Evolutionary conservation across 2,888 invertebrate genomes (phyloP), one percentile per base, ranked within the genome.

Genomic region (Spodoptera littoralis): DNA sequence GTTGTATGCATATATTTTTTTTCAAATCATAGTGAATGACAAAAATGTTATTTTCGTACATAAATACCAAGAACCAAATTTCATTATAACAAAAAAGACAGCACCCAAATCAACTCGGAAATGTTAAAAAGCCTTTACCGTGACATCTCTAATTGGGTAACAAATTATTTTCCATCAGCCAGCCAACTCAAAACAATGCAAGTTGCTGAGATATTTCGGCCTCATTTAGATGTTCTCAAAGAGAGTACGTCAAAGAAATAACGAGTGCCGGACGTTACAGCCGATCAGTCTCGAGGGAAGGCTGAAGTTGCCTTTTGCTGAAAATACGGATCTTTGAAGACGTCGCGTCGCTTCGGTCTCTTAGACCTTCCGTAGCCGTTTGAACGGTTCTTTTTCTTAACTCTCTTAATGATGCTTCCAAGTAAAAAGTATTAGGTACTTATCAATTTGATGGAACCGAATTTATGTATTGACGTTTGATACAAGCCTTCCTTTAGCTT

Each of bases 221-320:
- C 83, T 84, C 82, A 83, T 82, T 83, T 78, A 80, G 77, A 79
- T 73, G 77, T 77, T 81, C 73, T 73, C 77, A 80, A 80, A 80
- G 79, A 73, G 70, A 52, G 66, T 70, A 77, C 69, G 79, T 83
- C 85, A 84, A 87, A 86, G 87, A 86, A 86, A 87, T 88, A 88
- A 88, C 84, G 83, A 88, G 83, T 75, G 76, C 65, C 82, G 84
- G 82, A 79, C 79, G 82, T 84, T 80, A 81, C 82, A 74, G 82
- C 60, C 77, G 81, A 84, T 84, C 83, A 81, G 77, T 77, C 79
- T 70, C 73, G 61, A 27, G 72, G 67, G 72, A 79, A 65, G 75
- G 68, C 75, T 80, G 59, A 76, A 76, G 71, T 79, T 77, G 77
- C 58, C 64, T 77, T 80, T 62, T 57, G 60, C 73, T 68, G 67